Evolutionary conservation across 2,888 invertebrate species (phyloP).

Genomic region (Timema cristinae): DNA sequence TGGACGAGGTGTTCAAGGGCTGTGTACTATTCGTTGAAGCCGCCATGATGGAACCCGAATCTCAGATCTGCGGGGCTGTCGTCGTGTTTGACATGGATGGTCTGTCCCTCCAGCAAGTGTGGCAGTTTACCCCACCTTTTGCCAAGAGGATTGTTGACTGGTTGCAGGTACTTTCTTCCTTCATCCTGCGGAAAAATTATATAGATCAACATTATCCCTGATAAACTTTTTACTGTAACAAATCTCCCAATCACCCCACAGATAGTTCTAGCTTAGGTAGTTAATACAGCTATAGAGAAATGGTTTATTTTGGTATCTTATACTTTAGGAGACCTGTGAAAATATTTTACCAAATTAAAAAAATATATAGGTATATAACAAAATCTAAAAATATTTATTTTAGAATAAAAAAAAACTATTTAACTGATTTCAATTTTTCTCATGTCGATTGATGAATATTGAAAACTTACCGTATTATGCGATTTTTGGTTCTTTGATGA

Average conservation of each 20-base stretch:
- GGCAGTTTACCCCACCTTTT: slow-evolving; percentile 82
- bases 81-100: slow-evolving; percentile 86
- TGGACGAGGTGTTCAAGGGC: slow-evolving; percentile 81
- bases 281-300: not conserved
- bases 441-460: no score
- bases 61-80: slow-evolving; percentile 65
- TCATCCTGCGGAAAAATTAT: slow-evolving; percentile 10
- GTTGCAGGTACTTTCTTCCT: slow-evolving; percentile 57
- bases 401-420: no score
- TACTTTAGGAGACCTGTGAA: no score
- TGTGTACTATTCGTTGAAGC: slow-evolving; percentile 76
- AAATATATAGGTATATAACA: no score
- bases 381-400: no score
- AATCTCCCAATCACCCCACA: not conserved
- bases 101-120: slow-evolving; percentile 71
- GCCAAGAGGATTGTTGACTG: slow-evolving; percentile 82
- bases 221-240: not conserved
- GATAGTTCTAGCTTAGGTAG: not conserved
- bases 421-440: no score
- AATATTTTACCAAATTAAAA: no score
- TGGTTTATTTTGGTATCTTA: not conserved
- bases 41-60: slow-evolving; percentile 74
- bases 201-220: not conserved
- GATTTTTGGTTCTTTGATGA: no score
- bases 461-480: no score